Percentiles rank a stretch among this genome's conserved stretches.
Conservation (phyloP, 1,140 invertebrate species). For the Cydia amplana region DNA sequence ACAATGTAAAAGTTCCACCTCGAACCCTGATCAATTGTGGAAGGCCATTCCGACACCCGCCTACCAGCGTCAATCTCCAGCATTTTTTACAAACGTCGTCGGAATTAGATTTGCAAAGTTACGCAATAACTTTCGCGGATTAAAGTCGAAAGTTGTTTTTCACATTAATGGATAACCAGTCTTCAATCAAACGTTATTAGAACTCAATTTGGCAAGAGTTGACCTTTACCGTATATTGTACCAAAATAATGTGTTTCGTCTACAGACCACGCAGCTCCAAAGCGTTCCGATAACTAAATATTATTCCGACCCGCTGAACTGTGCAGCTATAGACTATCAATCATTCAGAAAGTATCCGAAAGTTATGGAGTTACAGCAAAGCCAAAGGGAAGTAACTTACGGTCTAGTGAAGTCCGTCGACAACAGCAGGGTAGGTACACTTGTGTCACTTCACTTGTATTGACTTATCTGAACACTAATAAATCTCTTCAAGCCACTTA, state of each 20-base stretch:
- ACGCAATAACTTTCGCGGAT: constrained; percentile 13
- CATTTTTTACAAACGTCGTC: constrained; percentile 14
- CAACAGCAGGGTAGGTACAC: constrained; percentile 31
- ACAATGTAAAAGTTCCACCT: constrained; percentile 40
- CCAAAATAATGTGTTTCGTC: constrained; percentile 19
- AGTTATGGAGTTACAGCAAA: constrained; percentile 27
- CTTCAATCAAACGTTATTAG: constrained; percentile 29
- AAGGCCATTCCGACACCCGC: constrained; percentile 5
- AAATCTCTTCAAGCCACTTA: constrained; percentile 25
- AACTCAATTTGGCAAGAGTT: constrained; percentile 32
- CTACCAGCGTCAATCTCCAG: constrained; percentile 25
- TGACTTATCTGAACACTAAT: constrained; percentile 27
- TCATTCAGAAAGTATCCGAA: constrained; percentile 27
- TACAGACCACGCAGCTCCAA: constrained; percentile 17
- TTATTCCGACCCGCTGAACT: background rate
- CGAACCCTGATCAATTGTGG: constrained; percentile 26
- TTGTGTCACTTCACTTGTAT: constrained; percentile 43
- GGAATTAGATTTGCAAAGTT: constrained; percentile 27
- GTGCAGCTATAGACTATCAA: constrained; percentile 9
- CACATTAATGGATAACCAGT: background rate
- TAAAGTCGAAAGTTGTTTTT: background rate
- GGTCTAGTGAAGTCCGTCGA: constrained; percentile 26
- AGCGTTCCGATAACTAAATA: constrained; percentile 13
- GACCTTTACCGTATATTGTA: background rate
- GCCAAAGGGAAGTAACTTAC: constrained; percentile 36